phyloP scores from a whole-genome alignment of 2,113 vertebrate genomes.

The Tachysurus vachellii region DNA sequence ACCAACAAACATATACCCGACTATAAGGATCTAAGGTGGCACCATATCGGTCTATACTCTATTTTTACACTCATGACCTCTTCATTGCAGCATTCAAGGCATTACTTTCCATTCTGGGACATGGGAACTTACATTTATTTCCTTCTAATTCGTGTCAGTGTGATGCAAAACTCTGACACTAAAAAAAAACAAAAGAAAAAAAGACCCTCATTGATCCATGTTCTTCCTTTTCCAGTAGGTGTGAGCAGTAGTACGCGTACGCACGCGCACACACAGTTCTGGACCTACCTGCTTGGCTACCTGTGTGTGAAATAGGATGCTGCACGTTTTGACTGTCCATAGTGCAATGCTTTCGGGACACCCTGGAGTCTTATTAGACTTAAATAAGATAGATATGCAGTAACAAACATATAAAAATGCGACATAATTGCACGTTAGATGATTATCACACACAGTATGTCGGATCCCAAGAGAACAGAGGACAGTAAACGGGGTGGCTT shows the following conservation, averaged over 20 bases:
- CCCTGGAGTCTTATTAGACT: not conserved
- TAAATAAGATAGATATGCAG: not conserved
- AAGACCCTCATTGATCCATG: not conserved
- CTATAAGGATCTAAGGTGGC: not conserved
- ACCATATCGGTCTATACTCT: constrained; percentile 15
- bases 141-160: not conserved
- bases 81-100: not conserved
- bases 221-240: not conserved
- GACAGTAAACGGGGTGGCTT: constrained; percentile 7
- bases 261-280: not conserved
- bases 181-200: not conserved
- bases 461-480: constrained; percentile 1
- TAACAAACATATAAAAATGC: not conserved
- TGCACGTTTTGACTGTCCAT: not conserved
- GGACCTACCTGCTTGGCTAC: constrained; percentile 24
- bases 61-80: constrained; percentile 15
- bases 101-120: not conserved
- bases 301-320: constrained; percentile 17
- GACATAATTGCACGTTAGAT: too few species aligned
- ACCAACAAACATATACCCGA: not conserved
- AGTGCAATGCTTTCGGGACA: not conserved
- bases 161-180: not conserved
- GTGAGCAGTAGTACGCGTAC: not conserved
- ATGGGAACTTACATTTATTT: not conserved
- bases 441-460: not conserved